Conservation (phyloP, 2,113 vertebrate genomes). For the Seriola aureovittata region DNA sequence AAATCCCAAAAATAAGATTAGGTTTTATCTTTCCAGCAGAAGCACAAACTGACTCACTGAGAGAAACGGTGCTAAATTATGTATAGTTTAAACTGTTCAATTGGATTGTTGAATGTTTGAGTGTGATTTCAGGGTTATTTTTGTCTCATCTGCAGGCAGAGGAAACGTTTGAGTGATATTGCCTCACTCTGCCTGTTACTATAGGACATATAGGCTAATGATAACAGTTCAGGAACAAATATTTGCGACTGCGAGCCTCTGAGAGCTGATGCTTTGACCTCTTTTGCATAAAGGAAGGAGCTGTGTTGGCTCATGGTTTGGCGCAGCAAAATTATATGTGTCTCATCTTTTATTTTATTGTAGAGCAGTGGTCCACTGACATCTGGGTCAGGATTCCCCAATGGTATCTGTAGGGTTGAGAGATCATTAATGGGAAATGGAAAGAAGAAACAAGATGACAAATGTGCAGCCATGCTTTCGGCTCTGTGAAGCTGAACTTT, state of each 20-base stretch:
- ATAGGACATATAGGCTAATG: not conserved
- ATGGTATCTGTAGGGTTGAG: not conserved
- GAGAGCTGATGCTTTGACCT: not conserved
- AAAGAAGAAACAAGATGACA: not conserved
- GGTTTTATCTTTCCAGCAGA: not conserved
- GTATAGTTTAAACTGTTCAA: not conserved
- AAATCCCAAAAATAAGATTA: not conserved
- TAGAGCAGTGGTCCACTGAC: not conserved
- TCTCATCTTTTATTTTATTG: not conserved
- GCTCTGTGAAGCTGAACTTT: not conserved
- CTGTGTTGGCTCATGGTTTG: not conserved
- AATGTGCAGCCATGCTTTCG: not conserved
- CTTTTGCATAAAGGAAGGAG: not conserved
- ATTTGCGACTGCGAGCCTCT: not conserved
- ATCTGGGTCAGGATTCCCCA: not conserved
- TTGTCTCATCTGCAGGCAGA: not conserved
- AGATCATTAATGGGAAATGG: conserved; percentile 1
- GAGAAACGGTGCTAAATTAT: not conserved
- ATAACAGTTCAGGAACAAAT: conserved; percentile 16
- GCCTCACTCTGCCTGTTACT: conserved; percentile 17
- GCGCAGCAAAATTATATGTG: not conserved
- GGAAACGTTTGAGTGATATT: not conserved
- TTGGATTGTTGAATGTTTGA: conserved; percentile 24
- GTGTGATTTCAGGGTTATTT: conserved; percentile 8
- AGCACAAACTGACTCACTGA: not conserved